phyloP scores from a whole-genome alignment of 2,797 vertebrate species.

The Neosilurus mollespiculum region DNA sequence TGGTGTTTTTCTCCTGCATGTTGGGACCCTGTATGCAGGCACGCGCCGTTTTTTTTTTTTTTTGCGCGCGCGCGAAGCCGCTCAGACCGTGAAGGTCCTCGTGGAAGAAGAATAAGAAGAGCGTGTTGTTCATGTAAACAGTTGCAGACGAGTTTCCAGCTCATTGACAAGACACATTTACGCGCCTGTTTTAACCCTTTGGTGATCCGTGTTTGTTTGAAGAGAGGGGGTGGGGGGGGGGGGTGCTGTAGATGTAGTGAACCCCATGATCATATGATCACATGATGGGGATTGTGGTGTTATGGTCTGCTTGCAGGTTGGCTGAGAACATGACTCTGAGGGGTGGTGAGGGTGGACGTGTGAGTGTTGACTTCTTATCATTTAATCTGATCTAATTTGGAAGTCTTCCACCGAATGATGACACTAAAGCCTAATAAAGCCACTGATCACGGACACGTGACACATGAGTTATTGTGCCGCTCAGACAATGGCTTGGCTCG shows the following conservation, averaged over 20 bases:
- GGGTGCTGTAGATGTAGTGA: no score
- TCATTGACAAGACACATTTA: constrained; percentile 68
- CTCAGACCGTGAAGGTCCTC: background rate
- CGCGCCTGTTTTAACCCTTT: constrained; percentile 79
- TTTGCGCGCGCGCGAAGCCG: background rate
- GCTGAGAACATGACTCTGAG: no score
- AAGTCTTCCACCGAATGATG: no score
- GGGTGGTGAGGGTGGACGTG: background rate
- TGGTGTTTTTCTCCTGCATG: no score
- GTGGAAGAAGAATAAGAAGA: background rate
- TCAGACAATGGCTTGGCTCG: constrained; percentile 34
- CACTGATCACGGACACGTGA: constrained; percentile 7
- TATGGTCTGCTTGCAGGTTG: background rate
- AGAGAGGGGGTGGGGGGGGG: no score
- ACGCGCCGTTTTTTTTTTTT: background rate
- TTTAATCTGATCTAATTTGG: background rate
- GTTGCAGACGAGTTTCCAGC: constrained; percentile 59
- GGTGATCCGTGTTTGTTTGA: constrained; percentile 9
- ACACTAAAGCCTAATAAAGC: background rate
- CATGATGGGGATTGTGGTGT: background rate
- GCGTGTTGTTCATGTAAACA: constrained; percentile 19
- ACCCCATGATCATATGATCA: background rate
- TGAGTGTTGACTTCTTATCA: background rate
- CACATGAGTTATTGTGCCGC: constrained; percentile 30
- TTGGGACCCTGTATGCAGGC: background rate